Conservation (phyloP, 1,140 invertebrate species). For the Drosophila pachea region DNA sequence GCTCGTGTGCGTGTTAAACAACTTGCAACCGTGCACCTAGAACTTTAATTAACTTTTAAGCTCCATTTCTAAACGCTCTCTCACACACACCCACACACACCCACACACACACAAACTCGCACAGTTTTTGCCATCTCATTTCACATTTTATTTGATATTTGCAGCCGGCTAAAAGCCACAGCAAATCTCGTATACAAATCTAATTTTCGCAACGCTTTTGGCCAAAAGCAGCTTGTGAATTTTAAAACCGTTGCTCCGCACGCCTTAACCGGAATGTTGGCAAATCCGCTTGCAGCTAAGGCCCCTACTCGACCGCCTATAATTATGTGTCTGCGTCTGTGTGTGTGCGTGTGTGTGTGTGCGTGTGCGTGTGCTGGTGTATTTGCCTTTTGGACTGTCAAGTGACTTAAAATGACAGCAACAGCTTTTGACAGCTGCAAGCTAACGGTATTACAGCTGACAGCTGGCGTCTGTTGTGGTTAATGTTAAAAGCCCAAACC, state of each 20-base stretch:
- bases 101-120: too few relatives aligned
- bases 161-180: neutral
- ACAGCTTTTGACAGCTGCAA: conserved; percentile 71
- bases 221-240: conserved; percentile 7
- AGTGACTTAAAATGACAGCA: conserved; percentile 69
- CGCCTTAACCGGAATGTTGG: neutral
- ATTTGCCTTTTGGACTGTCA: conserved; percentile 50
- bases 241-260: neutral
- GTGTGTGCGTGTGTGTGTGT: conserved; percentile 3
- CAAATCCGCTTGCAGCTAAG: neutral
- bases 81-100: too few relatives aligned
- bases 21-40: conserved; percentile 27
- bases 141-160: conserved; percentile 8
- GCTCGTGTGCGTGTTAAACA: conserved; percentile 16
- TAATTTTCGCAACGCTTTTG: neutral
- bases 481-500: conserved; percentile 57
- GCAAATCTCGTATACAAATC: conserved; percentile 7
- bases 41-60: conserved; percentile 73
- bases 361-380: conserved; percentile 13
- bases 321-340: conserved; percentile 25
- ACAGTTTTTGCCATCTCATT: neutral
- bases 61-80: conserved; percentile 60
- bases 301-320: neutral
- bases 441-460: conserved; percentile 68
- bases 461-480: conserved; percentile 72